Base-by-base conservation (phyloP, 1,140 invertebrate genomes). In the Drosophila funebris region DNA sequence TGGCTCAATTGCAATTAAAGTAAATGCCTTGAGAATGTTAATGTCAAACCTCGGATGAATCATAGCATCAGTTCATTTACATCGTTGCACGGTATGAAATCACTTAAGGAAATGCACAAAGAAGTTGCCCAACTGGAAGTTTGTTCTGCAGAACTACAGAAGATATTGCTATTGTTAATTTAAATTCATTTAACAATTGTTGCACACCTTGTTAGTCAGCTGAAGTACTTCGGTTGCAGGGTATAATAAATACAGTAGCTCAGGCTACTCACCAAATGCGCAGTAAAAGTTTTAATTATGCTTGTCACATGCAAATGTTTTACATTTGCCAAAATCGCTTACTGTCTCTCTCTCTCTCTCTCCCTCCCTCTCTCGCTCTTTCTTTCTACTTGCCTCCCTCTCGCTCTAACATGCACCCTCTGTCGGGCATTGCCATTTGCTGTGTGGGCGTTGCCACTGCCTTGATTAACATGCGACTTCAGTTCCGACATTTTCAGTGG, bases 241-340 rank as follows among this genome's bases (percentile, higher is more conserved):
- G 58, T 54, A 70, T 36, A 3, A n/a, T n/a, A 29, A 64, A 58
- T 39, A n/a, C 78, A 78, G 82, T 75, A 85, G 77, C 73, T 53
- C 14, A 18, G 58, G 43, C 39, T 39, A 53, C 36, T 44, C 44
- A 16, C 13, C 63, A 85, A 84, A 68, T 85, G 76, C 81, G 76
- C 81, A 76, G 57, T 84, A 73, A 84, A 79, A 53, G 22, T 43
- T 77, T 84, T 74, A 74, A 77, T 71, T 84, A 87, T 87, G 77
- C 81, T 63, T 52, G 82, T 80, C 76, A 80, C 80, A 85, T 85
- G 73, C 67, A 66, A 84, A 87, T 81, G 58, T 62, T 73, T 71
- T 77, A 83, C 76, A 84, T 84, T 83, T 72, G 73, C 71, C 80
- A 57, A 82, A 76, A 60, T 67, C 31, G 11, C 31, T 24, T 27